Evolutionary conservation across 2,797 vertebrate species (phyloP), one percentile per base, ranked within the genome.

Genomic region (Pipistrellus pipistrellus): DNA sequence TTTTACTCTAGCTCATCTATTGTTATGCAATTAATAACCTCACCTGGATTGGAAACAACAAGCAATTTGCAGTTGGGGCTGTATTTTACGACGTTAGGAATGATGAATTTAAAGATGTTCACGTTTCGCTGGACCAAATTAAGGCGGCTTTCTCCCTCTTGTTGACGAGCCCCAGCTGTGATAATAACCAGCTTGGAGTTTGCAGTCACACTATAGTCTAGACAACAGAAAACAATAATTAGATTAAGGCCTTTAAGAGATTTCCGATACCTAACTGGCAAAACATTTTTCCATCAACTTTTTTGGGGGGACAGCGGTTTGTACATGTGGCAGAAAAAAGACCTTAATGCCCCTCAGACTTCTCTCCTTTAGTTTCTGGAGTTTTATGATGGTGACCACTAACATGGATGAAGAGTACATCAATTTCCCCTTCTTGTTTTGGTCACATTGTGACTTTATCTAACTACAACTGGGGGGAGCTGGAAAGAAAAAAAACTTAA

Each of bases 41-140:
- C 59, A 99, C 99, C 99, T 98, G 99, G 99, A 98, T 99, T 99
- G 75, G 99, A 99, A 85, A 99, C 99, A 69, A 99, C 98, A 95
- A 99, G 98, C 91, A 99, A 97, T 97, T 99, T 99, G 98, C 99
- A 99, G 98, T 99, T 98, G 83, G 99, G 99, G 94, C 99, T 99
- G 98, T 99, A 99, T 97, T 99, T 99, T 89, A 99, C 99, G 8
- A 99, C 98, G 82, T 99, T 99, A 94, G 99, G 99, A 99, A 99
- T 99, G 98, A 99, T 99, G 97, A 99, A 99, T 98, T 99, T 99
- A 97, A 99, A 99, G 98, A 99, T 99, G 97, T 99, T 99, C 96
- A 99, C 99, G 0, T 99, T 99, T 84, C 99, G 99, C 98, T 99
- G 99, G 85, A 99, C 99, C 98, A 99, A 90, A 97, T 99, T 99